phyloP scores from a whole-genome alignment of 2,888 invertebrate species.

The Geotrupes spiniger region DNA sequence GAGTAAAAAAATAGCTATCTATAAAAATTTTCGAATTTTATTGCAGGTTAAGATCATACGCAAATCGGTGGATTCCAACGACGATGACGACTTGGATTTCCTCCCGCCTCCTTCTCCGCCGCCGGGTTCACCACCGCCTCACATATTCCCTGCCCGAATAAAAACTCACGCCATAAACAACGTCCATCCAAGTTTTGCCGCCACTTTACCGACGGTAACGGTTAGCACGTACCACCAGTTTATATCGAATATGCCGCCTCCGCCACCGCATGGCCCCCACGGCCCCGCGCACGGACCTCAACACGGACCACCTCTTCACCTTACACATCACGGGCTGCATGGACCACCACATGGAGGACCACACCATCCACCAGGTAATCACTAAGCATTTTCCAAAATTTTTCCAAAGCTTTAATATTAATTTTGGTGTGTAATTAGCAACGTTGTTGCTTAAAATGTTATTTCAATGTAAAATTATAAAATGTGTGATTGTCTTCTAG shows the following conservation, averaged over 20 bases:
- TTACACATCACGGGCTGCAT: too few species aligned
- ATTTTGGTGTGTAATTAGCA: too few species aligned
- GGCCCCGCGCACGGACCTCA: conserved; percentile 8
- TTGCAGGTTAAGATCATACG: conserved; percentile 20
- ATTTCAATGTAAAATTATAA: too few species aligned
- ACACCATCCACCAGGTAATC: conserved; percentile 13
- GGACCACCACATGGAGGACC: too few species aligned
- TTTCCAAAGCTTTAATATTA: background rate
- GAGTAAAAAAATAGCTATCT: too few species aligned
- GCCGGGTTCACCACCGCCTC: conserved; percentile 59
- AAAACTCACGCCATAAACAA: conserved; percentile 43
- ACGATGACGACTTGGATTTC: conserved; percentile 54
- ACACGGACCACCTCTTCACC: conserved; percentile 1
- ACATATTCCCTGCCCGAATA: conserved; percentile 52
- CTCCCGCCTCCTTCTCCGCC: conserved; percentile 61
- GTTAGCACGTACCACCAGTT: conserved; percentile 17
- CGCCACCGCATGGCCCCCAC: conserved; percentile 12
- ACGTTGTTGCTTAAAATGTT: too few species aligned
- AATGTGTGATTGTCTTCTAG: too few species aligned
- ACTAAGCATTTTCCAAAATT: too few species aligned
- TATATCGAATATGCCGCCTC: conserved; percentile 21
- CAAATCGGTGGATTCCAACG: conserved; percentile 27
- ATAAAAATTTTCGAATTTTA: too few species aligned
- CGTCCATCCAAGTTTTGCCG: conserved; percentile 32
- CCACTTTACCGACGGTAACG: conserved; percentile 14